Evolutionary conservation across 2,888 invertebrate genomes (phyloP).

Genomic region (Ormyrus pomaceus): DNA sequence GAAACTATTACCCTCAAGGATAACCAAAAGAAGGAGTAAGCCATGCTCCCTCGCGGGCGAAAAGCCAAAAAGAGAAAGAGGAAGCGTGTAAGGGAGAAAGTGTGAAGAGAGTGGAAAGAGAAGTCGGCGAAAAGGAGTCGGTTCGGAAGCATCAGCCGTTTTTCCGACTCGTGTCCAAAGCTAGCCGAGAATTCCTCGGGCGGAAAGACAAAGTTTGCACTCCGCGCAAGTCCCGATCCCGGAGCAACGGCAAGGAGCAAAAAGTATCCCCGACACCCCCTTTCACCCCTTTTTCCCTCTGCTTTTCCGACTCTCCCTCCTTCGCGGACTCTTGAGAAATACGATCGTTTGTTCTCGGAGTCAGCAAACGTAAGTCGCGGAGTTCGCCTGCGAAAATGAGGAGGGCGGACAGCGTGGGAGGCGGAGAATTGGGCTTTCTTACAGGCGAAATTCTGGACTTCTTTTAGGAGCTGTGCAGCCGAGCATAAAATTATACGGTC

Average conservation of each 20-base stretch:
- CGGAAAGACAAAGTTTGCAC: constrained; percentile 57
- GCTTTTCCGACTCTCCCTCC: background rate
- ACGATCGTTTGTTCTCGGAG: constrained; percentile 37
- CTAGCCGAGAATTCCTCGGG: constrained; percentile 48
- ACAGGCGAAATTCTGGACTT: constrained; percentile 3
- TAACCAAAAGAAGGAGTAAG: constrained; percentile 11
- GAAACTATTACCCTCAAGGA: background rate
- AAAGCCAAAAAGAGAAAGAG: constrained; percentile 9
- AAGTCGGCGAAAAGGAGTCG: background rate
- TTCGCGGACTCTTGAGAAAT: constrained; percentile 37
- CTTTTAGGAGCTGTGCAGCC: background rate
- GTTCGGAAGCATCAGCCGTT: constrained; percentile 31
- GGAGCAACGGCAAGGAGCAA: constrained; percentile 37
- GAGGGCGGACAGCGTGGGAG: constrained; percentile 3
- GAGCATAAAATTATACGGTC: constrained; percentile 43
- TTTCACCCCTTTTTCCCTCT: background rate
- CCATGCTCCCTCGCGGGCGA: background rate
- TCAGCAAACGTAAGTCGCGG: constrained; percentile 35
- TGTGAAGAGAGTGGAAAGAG: constrained; percentile 23
- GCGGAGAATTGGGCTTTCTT: constrained; percentile 2
- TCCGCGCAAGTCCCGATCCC: constrained; percentile 16
- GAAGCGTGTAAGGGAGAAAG: constrained; percentile 16
- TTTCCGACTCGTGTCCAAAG: constrained; percentile 49
- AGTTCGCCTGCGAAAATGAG: constrained; percentile 25
- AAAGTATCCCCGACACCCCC: constrained; percentile 13